Evolutionary conservation across 2,888 invertebrate genomes (phyloP).

Genomic region (Rhyacophila evoluta): DNA sequence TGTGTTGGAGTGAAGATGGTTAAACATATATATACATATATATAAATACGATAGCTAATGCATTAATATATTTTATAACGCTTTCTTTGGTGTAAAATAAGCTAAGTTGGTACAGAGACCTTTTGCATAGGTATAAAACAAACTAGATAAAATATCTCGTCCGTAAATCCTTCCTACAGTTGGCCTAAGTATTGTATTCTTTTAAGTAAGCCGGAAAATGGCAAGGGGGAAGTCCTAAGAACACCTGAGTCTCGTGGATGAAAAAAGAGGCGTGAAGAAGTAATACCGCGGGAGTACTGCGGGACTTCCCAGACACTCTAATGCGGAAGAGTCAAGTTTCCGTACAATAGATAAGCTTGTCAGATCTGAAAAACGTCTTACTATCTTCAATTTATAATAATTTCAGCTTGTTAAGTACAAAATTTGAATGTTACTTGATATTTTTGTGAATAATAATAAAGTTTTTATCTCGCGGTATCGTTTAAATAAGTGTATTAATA

Average conservation of each 20-base stretch:
- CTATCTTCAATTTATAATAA: background rate
- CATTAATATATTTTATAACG: no score
- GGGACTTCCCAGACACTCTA: conserved; percentile 35
- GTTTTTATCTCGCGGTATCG: no score
- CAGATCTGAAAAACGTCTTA: background rate
- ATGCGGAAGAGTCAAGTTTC: conserved; percentile 33
- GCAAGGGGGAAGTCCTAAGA: conserved; percentile 16
- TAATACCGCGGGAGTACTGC: background rate
- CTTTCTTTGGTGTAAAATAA: no score
- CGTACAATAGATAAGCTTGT: conserved; percentile 35
- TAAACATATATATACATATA: no score
- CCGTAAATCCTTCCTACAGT: conserved; percentile 37
- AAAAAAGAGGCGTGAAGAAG: conserved; percentile 3
- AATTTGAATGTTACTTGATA: no score
- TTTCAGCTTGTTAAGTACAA: no score
- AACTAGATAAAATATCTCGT: background rate
- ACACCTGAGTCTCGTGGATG: conserved; percentile 47
- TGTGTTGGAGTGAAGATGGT: no score
- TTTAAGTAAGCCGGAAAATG: conserved; percentile 51
- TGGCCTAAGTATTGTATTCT: conserved; percentile 40
- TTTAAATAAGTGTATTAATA: no score
- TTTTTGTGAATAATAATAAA: no score
- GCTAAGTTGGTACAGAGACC: background rate
- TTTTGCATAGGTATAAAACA: background rate
- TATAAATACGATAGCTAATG: no score